Evolutionary conservation across 2,113 vertebrate genomes (phyloP).

Genomic region (Nematolebias whitei): DNA sequence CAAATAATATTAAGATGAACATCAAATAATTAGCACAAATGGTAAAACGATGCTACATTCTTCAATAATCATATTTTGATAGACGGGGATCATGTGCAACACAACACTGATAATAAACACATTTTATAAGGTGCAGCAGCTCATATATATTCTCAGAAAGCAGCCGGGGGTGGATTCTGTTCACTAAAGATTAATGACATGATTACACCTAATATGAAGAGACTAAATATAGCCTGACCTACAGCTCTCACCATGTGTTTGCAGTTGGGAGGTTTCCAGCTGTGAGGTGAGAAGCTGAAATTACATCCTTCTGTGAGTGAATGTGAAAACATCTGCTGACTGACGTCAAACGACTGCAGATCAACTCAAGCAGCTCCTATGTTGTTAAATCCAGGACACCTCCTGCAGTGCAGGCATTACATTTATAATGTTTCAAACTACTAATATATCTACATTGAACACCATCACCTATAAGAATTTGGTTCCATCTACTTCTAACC

Average conservation of each 20-base stretch:
- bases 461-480: background rate
- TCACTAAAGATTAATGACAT: constrained; percentile 54
- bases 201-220: constrained; percentile 52
- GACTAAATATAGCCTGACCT: constrained; percentile 65
- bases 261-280: constrained; percentile 40
- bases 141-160: constrained; percentile 9
- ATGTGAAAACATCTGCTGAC: background rate
- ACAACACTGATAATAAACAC: background rate
- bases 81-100: background rate
- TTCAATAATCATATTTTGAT: background rate
- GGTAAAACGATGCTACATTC: constrained; percentile 8
- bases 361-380: background rate
- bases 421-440: no score
- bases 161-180: constrained; percentile 25
- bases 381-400: background rate
- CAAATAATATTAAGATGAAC: no score
- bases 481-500: background rate
- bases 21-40: constrained; percentile 5
- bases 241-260: constrained; percentile 46
- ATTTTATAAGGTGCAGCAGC: background rate
- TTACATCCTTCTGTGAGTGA: constrained; percentile 1
- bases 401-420: background rate
- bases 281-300: constrained; percentile 41
- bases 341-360: background rate
- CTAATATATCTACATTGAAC: background rate